Conservation (phyloP, 2,888 invertebrate species). For the Brenthis hecate region DNA sequence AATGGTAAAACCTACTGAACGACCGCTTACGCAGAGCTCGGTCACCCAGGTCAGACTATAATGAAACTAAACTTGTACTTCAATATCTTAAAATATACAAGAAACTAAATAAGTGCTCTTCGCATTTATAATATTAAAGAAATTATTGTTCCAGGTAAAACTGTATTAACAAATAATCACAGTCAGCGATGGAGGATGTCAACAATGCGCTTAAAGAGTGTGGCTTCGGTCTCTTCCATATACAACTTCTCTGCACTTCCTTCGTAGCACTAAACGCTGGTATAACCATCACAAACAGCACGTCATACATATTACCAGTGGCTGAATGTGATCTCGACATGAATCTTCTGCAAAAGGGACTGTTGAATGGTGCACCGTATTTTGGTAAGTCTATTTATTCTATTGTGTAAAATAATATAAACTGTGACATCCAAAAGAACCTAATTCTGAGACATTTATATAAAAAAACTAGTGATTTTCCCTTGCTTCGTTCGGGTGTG, state of each 20-base stretch:
- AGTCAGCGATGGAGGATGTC: conserved; percentile 59
- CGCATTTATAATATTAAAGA: neutral
- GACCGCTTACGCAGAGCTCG: no score
- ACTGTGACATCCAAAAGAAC: neutral
- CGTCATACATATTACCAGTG: conserved; percentile 55
- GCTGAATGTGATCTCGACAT: conserved; percentile 67
- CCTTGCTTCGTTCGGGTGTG: no score
- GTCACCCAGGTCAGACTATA: no score
- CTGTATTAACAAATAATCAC: conserved; percentile 36
- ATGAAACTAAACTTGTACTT: no score
- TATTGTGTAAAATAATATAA: neutral
- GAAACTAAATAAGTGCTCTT: neutral
- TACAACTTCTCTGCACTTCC: conserved; percentile 50
- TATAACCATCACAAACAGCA: conserved; percentile 50
- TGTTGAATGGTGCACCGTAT: conserved; percentile 61
- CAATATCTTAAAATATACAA: no score
- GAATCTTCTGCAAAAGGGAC: conserved; percentile 60
- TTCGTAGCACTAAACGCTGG: conserved; percentile 53
- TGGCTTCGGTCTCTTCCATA: conserved; percentile 61
- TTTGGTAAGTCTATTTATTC: conserved; percentile 49
- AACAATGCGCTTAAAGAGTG: conserved; percentile 57
- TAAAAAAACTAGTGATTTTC: neutral
- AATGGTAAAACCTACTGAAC: no score
- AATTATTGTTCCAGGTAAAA: conserved; percentile 36
- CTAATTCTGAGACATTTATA: no score